Evolutionary conservation across 2,797 vertebrate genomes (phyloP).

Genomic region (Rhodeus uyekii): DNA sequence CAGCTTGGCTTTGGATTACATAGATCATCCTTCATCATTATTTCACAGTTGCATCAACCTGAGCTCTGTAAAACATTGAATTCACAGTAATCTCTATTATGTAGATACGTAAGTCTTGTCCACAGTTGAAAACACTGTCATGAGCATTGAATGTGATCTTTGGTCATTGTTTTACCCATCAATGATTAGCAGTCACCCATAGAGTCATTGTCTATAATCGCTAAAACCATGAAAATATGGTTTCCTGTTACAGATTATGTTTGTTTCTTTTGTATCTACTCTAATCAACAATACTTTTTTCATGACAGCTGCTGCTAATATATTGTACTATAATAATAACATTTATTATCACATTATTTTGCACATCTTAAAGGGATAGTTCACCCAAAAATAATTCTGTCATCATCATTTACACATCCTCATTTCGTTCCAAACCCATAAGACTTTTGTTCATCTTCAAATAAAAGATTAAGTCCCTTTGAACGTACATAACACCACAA

Average conservation of each 20-base stretch:
- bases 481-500: background rate
- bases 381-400: background rate
- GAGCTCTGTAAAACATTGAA: background rate
- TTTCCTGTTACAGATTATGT: constrained; percentile 16
- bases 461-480: no score
- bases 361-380: background rate
- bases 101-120: background rate
- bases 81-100: constrained; percentile 7
- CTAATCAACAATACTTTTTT: constrained; percentile 11
- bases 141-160: background rate
- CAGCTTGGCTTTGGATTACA: background rate
- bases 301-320: background rate
- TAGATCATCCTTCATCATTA: background rate
- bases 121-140: constrained; percentile 16
- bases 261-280: background rate
- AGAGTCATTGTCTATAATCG: background rate
- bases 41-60: constrained; percentile 7
- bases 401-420: background rate
- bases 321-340: background rate
- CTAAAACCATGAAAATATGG: constrained; percentile 20
- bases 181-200: background rate
- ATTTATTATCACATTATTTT: background rate
- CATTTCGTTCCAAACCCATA: background rate
- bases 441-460: background rate
- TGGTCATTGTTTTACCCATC: background rate